Evolutionary conservation across 2,888 invertebrate species (phyloP).

Genomic region (Luperina testacea): DNA sequence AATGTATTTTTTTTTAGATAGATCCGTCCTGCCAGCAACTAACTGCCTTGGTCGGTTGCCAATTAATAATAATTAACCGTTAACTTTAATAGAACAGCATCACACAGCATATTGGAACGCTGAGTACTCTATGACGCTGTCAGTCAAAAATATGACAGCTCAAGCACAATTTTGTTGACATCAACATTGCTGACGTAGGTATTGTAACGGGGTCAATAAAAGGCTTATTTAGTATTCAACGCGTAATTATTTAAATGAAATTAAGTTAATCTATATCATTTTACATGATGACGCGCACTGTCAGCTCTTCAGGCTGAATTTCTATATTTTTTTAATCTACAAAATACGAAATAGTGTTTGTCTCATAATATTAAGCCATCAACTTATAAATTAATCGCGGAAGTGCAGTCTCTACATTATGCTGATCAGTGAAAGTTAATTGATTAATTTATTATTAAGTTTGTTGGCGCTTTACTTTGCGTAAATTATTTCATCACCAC

Average conservation of each 20-base stretch:
- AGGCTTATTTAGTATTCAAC: neutral
- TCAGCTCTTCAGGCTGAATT: neutral
- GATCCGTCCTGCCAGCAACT: no score
- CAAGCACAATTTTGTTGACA: neutral
- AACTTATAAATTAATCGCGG: neutral
- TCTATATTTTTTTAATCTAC: neutral
- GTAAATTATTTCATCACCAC: no score
- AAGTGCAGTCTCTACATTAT: neutral
- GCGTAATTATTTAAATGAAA: neutral
- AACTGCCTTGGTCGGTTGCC: no score
- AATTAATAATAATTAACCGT: neutral
- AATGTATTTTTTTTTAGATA: neutral
- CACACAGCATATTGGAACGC: neutral
- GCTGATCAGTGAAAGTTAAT: neutral
- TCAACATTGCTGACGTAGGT: neutral
- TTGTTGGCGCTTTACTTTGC: neutral
- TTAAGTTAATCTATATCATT: neutral
- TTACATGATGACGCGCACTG: neutral
- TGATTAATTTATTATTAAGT: neutral
- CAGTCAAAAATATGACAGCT: neutral
- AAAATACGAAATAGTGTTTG: neutral
- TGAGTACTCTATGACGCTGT: no score
- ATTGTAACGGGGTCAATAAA: neutral
- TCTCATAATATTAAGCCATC: no score
- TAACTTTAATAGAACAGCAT: neutral